phyloP scores from a whole-genome alignment of 2,113 vertebrate genomes.

The Oophaga pumilio region DNA sequence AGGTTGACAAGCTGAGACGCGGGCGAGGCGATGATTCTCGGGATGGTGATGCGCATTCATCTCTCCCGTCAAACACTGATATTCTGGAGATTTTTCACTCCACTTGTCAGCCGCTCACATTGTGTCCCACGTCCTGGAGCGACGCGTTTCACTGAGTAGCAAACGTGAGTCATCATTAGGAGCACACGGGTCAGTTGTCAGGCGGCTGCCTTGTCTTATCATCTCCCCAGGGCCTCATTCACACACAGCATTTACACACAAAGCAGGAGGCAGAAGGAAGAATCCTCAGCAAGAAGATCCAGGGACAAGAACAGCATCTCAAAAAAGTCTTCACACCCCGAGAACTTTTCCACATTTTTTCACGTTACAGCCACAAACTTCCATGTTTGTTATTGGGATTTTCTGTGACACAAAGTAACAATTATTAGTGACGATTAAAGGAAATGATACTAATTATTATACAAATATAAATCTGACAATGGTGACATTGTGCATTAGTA shows the following conservation, averaged over 20 bases:
- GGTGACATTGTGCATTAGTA: too few relatives aligned
- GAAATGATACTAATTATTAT: too few relatives aligned
- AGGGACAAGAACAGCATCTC: too few relatives aligned
- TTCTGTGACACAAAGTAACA: too few relatives aligned
- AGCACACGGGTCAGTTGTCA: conserved; percentile 49
- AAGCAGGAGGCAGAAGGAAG: neutral
- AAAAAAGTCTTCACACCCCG: too few relatives aligned
- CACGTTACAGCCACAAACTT: too few relatives aligned
- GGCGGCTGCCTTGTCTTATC: conserved; percentile 2
- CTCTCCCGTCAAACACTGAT: conserved; percentile 86
- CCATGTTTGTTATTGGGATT: too few relatives aligned
- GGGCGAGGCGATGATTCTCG: conserved; percentile 85
- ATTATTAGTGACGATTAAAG: too few relatives aligned
- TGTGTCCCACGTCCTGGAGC: conserved; percentile 72
- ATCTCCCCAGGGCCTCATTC: conserved; percentile 5
- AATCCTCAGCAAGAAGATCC: too few relatives aligned
- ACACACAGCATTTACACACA: neutral
- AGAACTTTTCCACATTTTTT: too few relatives aligned
- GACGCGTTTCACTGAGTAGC: conserved; percentile 56
- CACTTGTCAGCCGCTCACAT: conserved; percentile 82
- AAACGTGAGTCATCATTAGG: conserved; percentile 54
- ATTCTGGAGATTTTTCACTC: conserved; percentile 85
- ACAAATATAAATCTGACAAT: too few relatives aligned
- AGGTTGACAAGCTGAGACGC: conserved; percentile 81
- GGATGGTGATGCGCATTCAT: conserved; percentile 88